Evolutionary conservation across 2,113 vertebrate genomes (phyloP).

Genomic region (Lepus europaeus): DNA sequence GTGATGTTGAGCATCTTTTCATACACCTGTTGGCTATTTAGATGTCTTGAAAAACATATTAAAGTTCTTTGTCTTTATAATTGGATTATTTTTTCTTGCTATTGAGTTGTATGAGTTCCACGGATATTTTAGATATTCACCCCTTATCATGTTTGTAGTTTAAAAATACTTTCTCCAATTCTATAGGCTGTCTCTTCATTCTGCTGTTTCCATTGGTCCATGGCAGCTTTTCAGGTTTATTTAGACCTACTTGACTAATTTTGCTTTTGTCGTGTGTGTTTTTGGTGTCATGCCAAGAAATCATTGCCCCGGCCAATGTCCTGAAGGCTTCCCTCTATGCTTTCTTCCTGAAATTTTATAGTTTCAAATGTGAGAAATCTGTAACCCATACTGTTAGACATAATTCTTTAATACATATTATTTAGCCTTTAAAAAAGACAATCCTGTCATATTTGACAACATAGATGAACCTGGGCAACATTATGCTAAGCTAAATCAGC

Average conservation of each 20-base stretch:
- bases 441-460: not conserved
- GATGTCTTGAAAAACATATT: not conserved
- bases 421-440: not conserved
- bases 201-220: not conserved
- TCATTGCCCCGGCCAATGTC: not conserved
- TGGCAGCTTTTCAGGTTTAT: not conserved
- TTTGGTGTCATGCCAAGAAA: not conserved
- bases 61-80: not conserved
- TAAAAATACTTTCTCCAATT: not conserved
- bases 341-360: not conserved
- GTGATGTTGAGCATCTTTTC: not conserved
- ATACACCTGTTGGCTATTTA: not conserved
- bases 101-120: not conserved
- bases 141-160: not conserved
- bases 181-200: not conserved
- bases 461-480: not conserved
- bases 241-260: not conserved
- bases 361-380: not conserved
- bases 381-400: not conserved
- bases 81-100: not conserved
- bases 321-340: not conserved
- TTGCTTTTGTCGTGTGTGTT: not conserved
- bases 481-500: not conserved
- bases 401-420: conserved; percentile 3
- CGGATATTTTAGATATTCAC: not conserved